A percentile compares a stretch with the other conserved stretches of the same genome.
Evolutionary conservation across 2,113 vertebrate species (phyloP).

Genomic region (Rostratula benghalensis): DNA sequence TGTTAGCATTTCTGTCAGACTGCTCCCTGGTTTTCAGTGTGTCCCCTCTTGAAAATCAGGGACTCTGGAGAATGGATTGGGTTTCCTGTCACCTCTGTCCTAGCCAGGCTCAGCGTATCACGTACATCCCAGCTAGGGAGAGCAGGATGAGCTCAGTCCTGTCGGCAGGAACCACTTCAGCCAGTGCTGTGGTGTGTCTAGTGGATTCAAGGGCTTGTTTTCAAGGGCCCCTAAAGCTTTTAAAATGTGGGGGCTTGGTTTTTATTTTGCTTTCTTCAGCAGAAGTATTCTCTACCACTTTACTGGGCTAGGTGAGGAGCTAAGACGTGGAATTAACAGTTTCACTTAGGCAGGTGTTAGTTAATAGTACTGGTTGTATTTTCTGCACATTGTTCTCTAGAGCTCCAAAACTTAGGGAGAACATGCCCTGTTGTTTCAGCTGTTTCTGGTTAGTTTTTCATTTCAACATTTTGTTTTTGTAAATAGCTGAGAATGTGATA

Average conservation of each 20-base stretch:
- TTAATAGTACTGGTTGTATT: background rate
- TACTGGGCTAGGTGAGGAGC: background rate
- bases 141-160: background rate
- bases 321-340: background rate
- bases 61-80: background rate
- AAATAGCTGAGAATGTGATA: background rate
- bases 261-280: background rate
- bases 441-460: conserved; percentile 29
- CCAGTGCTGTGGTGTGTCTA: background rate
- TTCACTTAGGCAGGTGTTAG: background rate
- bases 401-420: background rate
- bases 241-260: background rate
- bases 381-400: background rate
- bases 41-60: background rate
- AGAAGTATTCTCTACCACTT: background rate
- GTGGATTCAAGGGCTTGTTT: background rate
- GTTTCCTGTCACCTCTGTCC: background rate
- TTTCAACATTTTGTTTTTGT: background rate
- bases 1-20: background rate
- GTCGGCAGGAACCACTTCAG: rapidly evolving
- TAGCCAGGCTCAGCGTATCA: background rate
- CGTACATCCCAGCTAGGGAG: background rate
- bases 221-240: background rate
- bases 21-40: background rate
- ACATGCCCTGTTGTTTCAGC: background rate